Evolutionary conservation across 2,113 vertebrate genomes (phyloP), one percentile per base, ranked within the genome.

Genomic region (Seriola dumerili): DNA sequence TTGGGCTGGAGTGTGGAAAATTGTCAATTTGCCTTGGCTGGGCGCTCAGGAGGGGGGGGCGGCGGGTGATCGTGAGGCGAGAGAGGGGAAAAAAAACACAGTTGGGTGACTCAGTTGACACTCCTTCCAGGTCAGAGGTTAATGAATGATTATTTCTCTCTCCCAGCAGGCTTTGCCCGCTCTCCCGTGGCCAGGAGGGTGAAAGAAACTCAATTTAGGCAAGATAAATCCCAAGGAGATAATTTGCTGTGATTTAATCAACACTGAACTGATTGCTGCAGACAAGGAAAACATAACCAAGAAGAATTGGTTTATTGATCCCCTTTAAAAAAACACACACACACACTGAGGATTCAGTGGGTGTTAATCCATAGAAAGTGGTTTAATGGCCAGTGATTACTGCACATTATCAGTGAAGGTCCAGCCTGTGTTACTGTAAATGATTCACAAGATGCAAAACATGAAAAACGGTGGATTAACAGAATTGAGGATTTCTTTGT

Each of bases 91-190:
- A 16, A 23, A 29, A 67, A 83, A 84, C 80, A 86, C 83, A 87
- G 83, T 78, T 48, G 81, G 77, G 84, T 32, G 88, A 91, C 87
- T 91, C 85, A 72, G 83, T 91, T 90, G 91, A 94, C 88, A 87
- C 87, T 87, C 88, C 89, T 79, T 81, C 67, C 73, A 88, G 94
- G 93, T 95, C 94, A 93, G 81, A 94, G 95, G 94, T 95, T 95
- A 96, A 95, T 95, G 93, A 94, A 94, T 89, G 90, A 95, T 95
- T 94, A 93, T 93, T 91, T 94, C 92, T 91, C 76, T 29, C 85
- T 93, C 92, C 88, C 92, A 93, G 92, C 93, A 95, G 92, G 93
- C 85, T 72, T 50, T 77, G 82, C 79, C 84, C 76, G 55, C 86
- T 94, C 93, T 95, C 91, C 91, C 83, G 87, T 92, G 89, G 91